Base-by-base conservation (phyloP, 2,113 vertebrate genomes). In the Caloenas nicobarica region DNA sequence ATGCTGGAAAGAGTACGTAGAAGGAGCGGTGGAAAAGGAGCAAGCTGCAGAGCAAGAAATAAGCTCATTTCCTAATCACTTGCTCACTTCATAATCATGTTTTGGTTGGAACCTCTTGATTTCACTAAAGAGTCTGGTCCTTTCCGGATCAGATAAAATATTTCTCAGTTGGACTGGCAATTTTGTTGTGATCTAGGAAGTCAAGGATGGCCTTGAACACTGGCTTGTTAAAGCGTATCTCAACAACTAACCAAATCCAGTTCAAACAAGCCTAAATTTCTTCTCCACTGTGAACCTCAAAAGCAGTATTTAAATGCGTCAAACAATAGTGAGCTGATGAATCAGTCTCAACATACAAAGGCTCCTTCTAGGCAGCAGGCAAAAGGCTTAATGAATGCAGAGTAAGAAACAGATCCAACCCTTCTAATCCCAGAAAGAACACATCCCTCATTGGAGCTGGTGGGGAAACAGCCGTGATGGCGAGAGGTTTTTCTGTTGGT, bases 251-350 rank as follows among this genome's bases (percentile, higher is more conserved):
- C 28, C 19, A 77, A 3, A 48, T 90, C 13, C 24, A 16, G 31
- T 83, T 83, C 68, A 80, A 86, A 76, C 79, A 51, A 60, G 16
- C 36, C 40, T 40, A 33, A 46, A 65, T 83, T 60, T 81, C 18
- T 81, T 79, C 88, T 78, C 11, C 5, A 17, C 36, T 74, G 9
- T 73, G 77, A 88, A 61, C 31, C 28, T 84, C 64, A 70, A 62
- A 88, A 80, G 46, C 72, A 14, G n/a, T 38, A 23, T 88, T 91
- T 54, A 58, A 86, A 51, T 9, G 31, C 61, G 33, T 89, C 33
- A 68, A 58, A 96, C 77, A 94, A 89, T 79, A 79, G 70, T 36
- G 42, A 87, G 38, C 69, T 93, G 89, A 91, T 94, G 95, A 94
- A 42, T 94, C 53, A 14, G 16, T 64, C 65, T 79, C 42, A 34